phyloP scores from a whole-genome alignment of 2,113 vertebrate genomes.

The Suncus etruscus region DNA sequence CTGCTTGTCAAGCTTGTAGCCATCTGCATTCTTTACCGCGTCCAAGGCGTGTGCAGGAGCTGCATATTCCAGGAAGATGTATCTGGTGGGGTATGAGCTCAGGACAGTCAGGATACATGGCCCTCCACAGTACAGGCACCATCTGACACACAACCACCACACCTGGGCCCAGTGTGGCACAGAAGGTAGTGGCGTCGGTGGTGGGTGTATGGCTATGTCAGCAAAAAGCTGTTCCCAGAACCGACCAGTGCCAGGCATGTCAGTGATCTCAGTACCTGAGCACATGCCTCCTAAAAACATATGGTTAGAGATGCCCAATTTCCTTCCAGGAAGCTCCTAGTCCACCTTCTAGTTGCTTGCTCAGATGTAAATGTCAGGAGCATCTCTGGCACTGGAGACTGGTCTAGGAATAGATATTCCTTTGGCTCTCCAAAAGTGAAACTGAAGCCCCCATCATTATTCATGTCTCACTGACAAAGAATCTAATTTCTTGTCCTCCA shows the following conservation, averaged over 20 bases:
- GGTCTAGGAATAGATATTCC: not conserved
- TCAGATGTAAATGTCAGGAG: too few species aligned
- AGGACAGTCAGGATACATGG: not conserved
- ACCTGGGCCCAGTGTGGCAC: too few species aligned
- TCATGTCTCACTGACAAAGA: not conserved
- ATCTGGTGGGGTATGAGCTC: slow-evolving; percentile 83
- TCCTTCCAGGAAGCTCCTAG: not conserved
- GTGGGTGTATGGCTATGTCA: too few species aligned
- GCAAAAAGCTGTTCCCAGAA: too few species aligned
- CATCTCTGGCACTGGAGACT: not conserved
- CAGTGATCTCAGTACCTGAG: too few species aligned
- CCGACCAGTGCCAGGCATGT: too few species aligned
- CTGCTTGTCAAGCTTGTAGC: slow-evolving; percentile 99
- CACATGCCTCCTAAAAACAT: not conserved
- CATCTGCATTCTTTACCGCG: slow-evolving; percentile 96
- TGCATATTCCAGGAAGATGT: slow-evolving; percentile 98
- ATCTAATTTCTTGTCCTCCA: not conserved
- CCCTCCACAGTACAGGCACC: not conserved
- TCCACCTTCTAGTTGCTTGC: too few species aligned
- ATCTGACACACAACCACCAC: too few species aligned
- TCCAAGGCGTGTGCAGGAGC: slow-evolving; percentile 94
- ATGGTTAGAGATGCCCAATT: not conserved
- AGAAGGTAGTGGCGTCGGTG: too few species aligned
- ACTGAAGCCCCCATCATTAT: not conserved
- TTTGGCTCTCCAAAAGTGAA: not conserved